Evolutionary conservation across 2,888 invertebrate species (phyloP).

Genomic region (Tiliacea aurago): DNA sequence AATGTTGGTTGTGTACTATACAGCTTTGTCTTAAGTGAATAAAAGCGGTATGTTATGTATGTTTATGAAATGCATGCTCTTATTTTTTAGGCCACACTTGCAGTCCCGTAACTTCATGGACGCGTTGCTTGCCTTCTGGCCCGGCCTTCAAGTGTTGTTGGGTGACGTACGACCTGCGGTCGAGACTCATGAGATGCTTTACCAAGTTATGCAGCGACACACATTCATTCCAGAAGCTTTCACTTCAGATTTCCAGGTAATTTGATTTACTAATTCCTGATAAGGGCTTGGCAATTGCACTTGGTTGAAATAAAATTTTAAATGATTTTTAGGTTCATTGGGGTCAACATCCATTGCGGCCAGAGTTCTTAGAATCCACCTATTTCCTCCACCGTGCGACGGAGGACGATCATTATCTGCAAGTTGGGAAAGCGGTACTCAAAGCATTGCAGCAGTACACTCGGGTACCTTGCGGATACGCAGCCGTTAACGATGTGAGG

Average conservation of each 20-base stretch:
- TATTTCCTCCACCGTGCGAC: slow-evolving; percentile 99
- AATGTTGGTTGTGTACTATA: not conserved
- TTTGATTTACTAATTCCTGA: slow-evolving; percentile 3
- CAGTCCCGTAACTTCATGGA: slow-evolving; percentile 99
- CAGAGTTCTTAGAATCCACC: slow-evolving; percentile 99
- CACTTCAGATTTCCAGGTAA: slow-evolving; percentile 97
- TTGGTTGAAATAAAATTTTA: slow-evolving; percentile 5
- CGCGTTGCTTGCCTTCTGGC: slow-evolving; percentile 99
- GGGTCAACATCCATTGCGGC: slow-evolving; percentile 99
- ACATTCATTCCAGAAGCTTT: slow-evolving; percentile 99
- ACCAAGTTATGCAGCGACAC: slow-evolving; percentile 99
- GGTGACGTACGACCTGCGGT: slow-evolving; percentile 99
- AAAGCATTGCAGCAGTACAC: slow-evolving; percentile 97
- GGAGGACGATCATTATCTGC: slow-evolving; percentile 98
- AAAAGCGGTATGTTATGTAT: not conserved
- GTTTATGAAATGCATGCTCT: not conserved
- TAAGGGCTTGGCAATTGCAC: not conserved
- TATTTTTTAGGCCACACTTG: slow-evolving; percentile 93
- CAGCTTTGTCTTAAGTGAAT: not conserved
- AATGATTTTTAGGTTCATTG: slow-evolving; percentile 94
- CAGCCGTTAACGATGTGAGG: slow-evolving; percentile 98
- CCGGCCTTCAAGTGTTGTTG: slow-evolving; percentile 96
- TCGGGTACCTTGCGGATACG: slow-evolving; percentile 98
- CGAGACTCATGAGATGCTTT: slow-evolving; percentile 99
- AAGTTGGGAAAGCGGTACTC: slow-evolving; percentile 96